Evolutionary conservation across 2,888 invertebrate species (phyloP).

Genomic region (Crepidodera aurea): DNA sequence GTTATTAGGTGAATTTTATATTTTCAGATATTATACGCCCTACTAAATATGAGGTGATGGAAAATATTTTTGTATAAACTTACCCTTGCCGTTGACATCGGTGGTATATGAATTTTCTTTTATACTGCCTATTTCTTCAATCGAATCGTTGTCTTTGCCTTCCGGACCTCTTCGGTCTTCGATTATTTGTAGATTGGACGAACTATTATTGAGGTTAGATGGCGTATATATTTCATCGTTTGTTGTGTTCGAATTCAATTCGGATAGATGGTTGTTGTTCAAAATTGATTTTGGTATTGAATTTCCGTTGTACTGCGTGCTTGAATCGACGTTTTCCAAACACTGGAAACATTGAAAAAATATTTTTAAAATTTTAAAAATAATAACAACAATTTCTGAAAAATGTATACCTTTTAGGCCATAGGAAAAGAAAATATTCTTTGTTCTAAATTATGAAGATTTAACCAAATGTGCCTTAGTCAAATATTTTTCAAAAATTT

Average conservation of each 20-base stretch:
- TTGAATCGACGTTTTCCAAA: constrained; percentile 43
- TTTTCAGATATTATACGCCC: too few species aligned
- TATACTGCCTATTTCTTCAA: constrained; percentile 67
- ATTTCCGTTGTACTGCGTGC: neutral
- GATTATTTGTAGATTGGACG: constrained; percentile 41
- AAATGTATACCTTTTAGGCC: too few species aligned
- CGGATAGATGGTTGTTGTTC: constrained; percentile 43
- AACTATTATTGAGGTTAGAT: constrained; percentile 25
- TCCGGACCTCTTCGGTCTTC: constrained; percentile 74
- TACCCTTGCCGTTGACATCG: constrained; percentile 79
- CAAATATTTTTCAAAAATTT: too few species aligned
- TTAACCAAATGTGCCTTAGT: too few species aligned
- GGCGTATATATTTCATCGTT: constrained; percentile 27
- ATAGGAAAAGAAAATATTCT: too few species aligned
- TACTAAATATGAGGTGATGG: too few species aligned
- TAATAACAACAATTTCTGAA: too few species aligned
- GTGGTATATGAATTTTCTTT: constrained; percentile 68
- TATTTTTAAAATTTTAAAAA: too few species aligned
- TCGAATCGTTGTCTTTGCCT: constrained; percentile 81
- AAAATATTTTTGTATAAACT: constrained; percentile 58
- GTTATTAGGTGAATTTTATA: too few species aligned
- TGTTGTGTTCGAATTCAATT: constrained; percentile 36
- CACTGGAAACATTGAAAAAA: too few species aligned
- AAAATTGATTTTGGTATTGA: constrained; percentile 36
- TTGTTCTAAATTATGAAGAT: too few species aligned